Evolutionary conservation across 2,797 vertebrate genomes (phyloP).

Genomic region (Adrianichthys oophorus): DNA sequence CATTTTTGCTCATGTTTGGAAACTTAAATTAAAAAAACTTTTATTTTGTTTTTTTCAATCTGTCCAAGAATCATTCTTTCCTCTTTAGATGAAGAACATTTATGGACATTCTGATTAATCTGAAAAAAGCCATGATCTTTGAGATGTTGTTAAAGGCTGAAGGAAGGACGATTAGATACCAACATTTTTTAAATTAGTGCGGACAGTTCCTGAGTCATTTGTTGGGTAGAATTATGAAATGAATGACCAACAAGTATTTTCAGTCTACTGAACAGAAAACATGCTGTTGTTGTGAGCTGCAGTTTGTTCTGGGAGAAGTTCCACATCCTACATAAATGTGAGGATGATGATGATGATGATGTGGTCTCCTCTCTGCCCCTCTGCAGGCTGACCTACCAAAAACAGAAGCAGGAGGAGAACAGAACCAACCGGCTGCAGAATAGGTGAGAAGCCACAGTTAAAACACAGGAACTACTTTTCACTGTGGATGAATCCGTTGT

Average conservation of each 20-base stretch:
- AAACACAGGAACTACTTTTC: background rate
- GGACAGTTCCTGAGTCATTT: too few relatives aligned
- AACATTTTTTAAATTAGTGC: too few relatives aligned
- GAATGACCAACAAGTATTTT: background rate
- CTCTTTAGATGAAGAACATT: too few relatives aligned
- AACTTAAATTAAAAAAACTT: too few relatives aligned
- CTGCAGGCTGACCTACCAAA: constrained; percentile 48
- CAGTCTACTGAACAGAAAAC: background rate
- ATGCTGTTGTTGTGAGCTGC: background rate
- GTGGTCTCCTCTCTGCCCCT: constrained; percentile 8
- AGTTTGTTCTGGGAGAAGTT: constrained; percentile 5
- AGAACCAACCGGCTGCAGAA: constrained; percentile 47
- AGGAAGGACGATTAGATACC: too few relatives aligned
- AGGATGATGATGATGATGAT: background rate
- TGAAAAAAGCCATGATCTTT: too few relatives aligned
- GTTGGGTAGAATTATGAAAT: too few relatives aligned
- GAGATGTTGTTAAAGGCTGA: too few relatives aligned
- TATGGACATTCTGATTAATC: too few relatives aligned
- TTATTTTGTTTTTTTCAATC: too few relatives aligned
- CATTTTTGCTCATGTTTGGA: too few relatives aligned
- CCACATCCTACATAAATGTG: background rate
- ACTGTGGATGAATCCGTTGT: background rate
- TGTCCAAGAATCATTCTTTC: too few relatives aligned
- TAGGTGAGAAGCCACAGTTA: constrained; percentile 46
- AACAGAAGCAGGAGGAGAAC: constrained; percentile 42